Evolutionary conservation across 2,113 vertebrate genomes (phyloP), one percentile per base, ranked within the genome.

Genomic region (Gasterosteus nipponicus): DNA sequence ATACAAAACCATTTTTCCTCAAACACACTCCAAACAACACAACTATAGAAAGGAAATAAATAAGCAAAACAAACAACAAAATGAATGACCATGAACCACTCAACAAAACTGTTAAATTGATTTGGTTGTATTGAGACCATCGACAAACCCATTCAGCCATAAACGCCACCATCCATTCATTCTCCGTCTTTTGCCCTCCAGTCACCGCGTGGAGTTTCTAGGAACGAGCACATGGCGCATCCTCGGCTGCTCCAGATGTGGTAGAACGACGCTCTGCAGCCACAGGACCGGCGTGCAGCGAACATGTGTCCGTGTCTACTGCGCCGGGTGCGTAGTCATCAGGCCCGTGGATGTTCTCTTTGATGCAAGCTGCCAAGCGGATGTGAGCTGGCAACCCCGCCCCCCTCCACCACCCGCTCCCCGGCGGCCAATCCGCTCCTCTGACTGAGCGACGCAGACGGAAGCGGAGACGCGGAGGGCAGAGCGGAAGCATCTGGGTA

Each of bases 401-500:
- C 38, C 44, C 51, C 7, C 72, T 18, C 39, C 64, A 22, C 59
- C 56, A 51, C 69, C 1, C 64, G 42, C 67, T 35, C 12, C 54
- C 76, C 47, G 46, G 68, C 19, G 9, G 69, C 86, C 89, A 81
- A 83, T 89, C 80, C 73, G 80, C 75, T 85, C 76, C 73, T 83
- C 78, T 68, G 86, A 64, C 84, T 74, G 86, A 87, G 85, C 89
- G 84, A 73, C 81, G 63, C 61, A 78, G 73, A 76, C 73, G 80
- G 74, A 78, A 33, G 65, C 56, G 56, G 64, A 75, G 75, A 75
- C n/a, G 51, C 73, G 70, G 68, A 65, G 73, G 81, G 79, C 80
- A 61, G 77, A 90, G 89, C 89, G 69, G 80, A 83, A 89, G 90
- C 89, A 90, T 93, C 89, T 93, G 92, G 89, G 89, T 89, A 81